Base-by-base conservation (phyloP, 2,113 vertebrate genomes). In the Myxocyprinus asiaticus region DNA sequence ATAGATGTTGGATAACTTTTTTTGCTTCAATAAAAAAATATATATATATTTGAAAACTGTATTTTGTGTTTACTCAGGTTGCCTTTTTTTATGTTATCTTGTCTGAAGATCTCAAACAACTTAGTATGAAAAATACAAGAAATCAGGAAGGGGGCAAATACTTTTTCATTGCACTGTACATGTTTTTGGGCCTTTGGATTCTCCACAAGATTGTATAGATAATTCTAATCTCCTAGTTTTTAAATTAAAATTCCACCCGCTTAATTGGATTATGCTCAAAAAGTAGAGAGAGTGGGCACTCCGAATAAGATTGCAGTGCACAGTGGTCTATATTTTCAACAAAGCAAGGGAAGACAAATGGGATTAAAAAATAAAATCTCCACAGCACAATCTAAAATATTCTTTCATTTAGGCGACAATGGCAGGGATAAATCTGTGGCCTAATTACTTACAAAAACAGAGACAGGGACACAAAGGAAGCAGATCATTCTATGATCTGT, bases 181-280 rank as follows among this genome's bases (percentile, higher is more conserved):
- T 63, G 11, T 63, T 59, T 47, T 63, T 10, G 50, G 58, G 72
- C 72, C 45, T 63, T 47, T 62, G 71, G 48, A 74, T 62, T 74
- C 58, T 61, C 71, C 58, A 7, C 0, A 17, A 68, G 53, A 74
- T 33, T 14, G 43, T 1, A 0, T 15, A 72, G 67, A 80, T 65
- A 22, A 44, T 74, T 72, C 53, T 58, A 15, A 74, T 75, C 78
- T 50, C 62, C 53, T 11, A 63, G 50, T 45, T 72, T 71, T 56
- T 68, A 51, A 67, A 81, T 81, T 76, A n/a, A n/a, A 61, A 67
- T 68, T 81, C 45, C 55, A 5, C 4, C 33, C 45, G 7, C 42
- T 50, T 68, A 81, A 75, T 68, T 62, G 51, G 70, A 80, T 80
- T 67, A 74, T 66, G 64, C 55, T 48, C 22, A n/a, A 76, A 75